Evolutionary conservation across 1,140 invertebrate genomes (phyloP), one percentile per base, ranked within the genome.

Genomic region (Ostrea denselamellosa): DNA sequence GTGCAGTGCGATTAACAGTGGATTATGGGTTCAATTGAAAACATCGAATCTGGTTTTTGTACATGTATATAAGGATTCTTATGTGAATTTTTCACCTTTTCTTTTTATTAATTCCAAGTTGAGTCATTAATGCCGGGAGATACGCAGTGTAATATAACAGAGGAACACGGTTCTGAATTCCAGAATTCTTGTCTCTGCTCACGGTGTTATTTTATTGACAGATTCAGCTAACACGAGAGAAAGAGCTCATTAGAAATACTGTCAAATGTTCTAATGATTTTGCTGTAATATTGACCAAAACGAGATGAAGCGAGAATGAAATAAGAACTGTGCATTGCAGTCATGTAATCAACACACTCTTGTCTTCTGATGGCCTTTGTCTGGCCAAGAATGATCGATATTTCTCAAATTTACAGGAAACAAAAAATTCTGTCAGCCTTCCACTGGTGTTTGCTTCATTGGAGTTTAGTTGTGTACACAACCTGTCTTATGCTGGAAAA

Each of bases 301-400:
- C 68, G 68, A 77, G 68, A 77, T 77, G 68, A 77, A 77, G 68
- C 68, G 68, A 77, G 68, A 77, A 77, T 77, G 28, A 77, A 77
- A 77, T 28, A 77, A 14, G 68, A 77, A 25, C 68, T 77, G 68
- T 77, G 68, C 22, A 28, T 77, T 77, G 28, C 68, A 10, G 68
- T 28, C 68, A 34, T 77, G 68, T 77, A 77, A 77, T 77, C 68
- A 77, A 77, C 68, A 77, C 28, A 34, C 68, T 77, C 25, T 34
- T 77, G 68, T 77, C 22, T 77, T 12, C 12, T 28, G 68, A 77
- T 77, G 25, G 68, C 68, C 25, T 77, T 62, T 77, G 68, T 77
- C 68, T 77, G 25, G 25, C 12, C 25, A 34, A 34, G 25, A 17
- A 12, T 9, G 68, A 77, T 77, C 68, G 17, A 77, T 77, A 77